Percentiles rank a stretch among this genome's conserved stretches.
Conservation (phyloP, 30 jellyfish, hydroid and myxozoan genomes). For the Catostylus mosaicus region DNA sequence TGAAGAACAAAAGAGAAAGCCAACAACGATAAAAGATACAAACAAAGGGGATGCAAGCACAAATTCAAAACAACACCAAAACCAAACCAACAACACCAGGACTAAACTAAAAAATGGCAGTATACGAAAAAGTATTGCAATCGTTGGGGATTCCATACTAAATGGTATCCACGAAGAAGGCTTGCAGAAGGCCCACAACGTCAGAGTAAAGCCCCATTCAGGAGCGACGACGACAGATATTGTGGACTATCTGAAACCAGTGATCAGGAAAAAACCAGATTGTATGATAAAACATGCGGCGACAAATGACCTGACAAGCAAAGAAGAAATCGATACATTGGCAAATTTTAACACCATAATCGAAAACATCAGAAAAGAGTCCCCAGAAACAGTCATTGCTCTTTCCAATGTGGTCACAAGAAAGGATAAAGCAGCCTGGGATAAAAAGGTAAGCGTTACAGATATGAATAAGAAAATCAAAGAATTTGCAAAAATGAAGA, state of each 20-base stretch:
- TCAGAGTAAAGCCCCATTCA: slow-evolving; percentile 2
- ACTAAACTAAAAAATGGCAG: slow-evolving; percentile 10
- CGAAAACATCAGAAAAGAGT: slow-evolving; percentile 24
- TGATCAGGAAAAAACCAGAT: slow-evolving; percentile 27
- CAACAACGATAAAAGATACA: not conserved
- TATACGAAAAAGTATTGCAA: not conserved
- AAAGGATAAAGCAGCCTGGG: slow-evolving; percentile 50
- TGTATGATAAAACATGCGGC: slow-evolving; percentile 29
- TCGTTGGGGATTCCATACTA: not conserved
- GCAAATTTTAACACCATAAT: not conserved
- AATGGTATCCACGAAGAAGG: slow-evolving; percentile 8
- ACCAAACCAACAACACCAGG: slow-evolving; percentile 13
- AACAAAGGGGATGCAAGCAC: slow-evolving; percentile 6
- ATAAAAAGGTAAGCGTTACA: slow-evolving; percentile 39
- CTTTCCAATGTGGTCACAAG: slow-evolving; percentile 30
- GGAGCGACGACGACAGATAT: slow-evolving; percentile 24
- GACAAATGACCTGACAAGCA: slow-evolving; percentile 38
- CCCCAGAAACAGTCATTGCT: slow-evolving; percentile 46
- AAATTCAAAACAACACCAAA: slow-evolving; percentile 5
- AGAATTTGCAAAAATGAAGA: slow-evolving; percentile 35
- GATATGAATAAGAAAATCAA: slow-evolving; percentile 22
- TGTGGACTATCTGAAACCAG: slow-evolving; percentile 62
- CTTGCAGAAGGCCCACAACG: slow-evolving; percentile 13
- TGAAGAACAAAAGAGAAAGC: slow-evolving; percentile 15
- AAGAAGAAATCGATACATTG: not conserved